Base-by-base conservation (phyloP, 2,797 vertebrate species). In the Malurus splendens region DNA sequence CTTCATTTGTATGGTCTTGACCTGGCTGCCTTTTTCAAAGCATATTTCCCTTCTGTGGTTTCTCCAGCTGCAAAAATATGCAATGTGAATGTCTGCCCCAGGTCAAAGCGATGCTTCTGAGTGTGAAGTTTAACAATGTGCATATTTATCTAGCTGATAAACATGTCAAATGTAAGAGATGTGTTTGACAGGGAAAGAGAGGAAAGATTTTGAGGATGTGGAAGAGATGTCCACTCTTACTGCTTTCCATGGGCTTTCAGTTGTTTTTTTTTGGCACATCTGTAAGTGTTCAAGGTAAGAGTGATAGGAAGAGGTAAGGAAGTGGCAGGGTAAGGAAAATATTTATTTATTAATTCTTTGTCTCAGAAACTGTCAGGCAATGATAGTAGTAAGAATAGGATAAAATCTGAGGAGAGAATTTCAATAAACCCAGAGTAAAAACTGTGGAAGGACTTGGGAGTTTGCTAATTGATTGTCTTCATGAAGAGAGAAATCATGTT, bases 21-120 rank as follows among this genome's bases (percentile, higher is more conserved):
- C 57, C 72, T n/a, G 56, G 52, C 32, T 89, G 82, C 64, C 30
- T 82, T 73, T 89, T 89, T 56, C 45, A 82, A 73, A 86, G 48
- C 27, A 3, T 32, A 12, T 83, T 90, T 89, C 48, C 87, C 42
- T 79, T 79, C 45, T 61, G 0, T 4, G 14, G 12, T 28, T 82
- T 75, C 36, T 87, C 60, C 90, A 94, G 77, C 89, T 94, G 80
- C 73, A 87, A 87, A 94, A 94, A 90, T 90, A 93, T 4, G 61
- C 87, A 45, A 45, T 15, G 70, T 56, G 62, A 76, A 77, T 71
- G 6, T 84, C 42, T 82, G 90, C 83, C 55, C 54, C 20, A 11
- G 67, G 90, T 66, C 80, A 57, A 7, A 78, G n/a, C 19, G 68
- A 38, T 50, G 54, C 52, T 83, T 80, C 65, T 57, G 83, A 47